Conservation (phyloP, 2,888 invertebrate species). For the Drosophila siamana region DNA sequence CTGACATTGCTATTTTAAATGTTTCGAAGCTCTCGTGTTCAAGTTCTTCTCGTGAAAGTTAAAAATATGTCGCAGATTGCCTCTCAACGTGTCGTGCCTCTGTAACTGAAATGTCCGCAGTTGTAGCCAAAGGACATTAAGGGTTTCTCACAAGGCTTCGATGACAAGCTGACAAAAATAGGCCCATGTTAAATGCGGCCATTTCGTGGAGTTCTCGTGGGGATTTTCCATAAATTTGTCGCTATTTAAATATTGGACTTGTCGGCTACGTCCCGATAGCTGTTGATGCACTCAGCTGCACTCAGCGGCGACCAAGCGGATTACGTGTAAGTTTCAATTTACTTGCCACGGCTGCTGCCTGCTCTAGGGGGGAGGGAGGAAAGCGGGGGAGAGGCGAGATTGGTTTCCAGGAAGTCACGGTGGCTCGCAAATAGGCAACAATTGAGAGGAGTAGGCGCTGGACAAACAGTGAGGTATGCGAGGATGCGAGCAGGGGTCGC, state of each 20-base stretch:
- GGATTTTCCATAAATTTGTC: slow-evolving; percentile 17
- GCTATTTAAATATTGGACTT: slow-evolving; percentile 24
- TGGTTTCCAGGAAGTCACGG: slow-evolving; percentile 43
- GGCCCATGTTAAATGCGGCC: not conserved
- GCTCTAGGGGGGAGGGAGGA: not conserved
- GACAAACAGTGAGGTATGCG: slow-evolving; percentile 44
- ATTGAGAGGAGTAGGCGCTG: slow-evolving; percentile 30
- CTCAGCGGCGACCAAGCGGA: slow-evolving; percentile 47
- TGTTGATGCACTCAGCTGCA: slow-evolving; percentile 60
- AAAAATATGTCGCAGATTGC: not conserved
- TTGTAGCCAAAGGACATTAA: no score
- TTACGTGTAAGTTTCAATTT: slow-evolving; percentile 66
- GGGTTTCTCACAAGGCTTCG: no score
- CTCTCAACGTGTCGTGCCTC: no score
- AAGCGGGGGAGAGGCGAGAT: not conserved
- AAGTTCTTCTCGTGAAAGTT: no score
- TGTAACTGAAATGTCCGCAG: no score
- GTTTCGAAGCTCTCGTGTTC: no score
- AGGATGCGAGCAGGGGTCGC: no score
- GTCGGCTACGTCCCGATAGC: not conserved
- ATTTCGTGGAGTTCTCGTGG: not conserved
- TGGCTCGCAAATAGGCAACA: slow-evolving; percentile 59
- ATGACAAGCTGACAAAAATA: not conserved
- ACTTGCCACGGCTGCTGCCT: slow-evolving; percentile 32
- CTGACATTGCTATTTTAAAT: no score